Percentiles rank a stretch among this genome's conserved stretches.
phyloP scores from a whole-genome alignment of 2,113 vertebrate species.

The Atherinomorus stipes region DNA sequence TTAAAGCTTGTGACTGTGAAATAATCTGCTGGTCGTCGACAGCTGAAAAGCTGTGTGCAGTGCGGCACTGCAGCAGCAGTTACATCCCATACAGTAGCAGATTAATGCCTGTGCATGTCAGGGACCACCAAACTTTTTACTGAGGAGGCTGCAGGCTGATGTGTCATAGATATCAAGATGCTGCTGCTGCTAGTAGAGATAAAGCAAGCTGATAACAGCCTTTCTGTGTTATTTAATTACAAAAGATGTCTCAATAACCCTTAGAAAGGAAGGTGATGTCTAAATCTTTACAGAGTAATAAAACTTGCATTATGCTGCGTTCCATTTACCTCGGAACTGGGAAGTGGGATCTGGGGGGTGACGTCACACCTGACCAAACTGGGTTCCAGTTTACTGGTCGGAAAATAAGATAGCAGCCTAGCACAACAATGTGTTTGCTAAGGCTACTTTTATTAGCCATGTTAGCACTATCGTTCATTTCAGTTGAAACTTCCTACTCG shows the following conservation, averaged over 20 bases:
- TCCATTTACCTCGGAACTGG: too few species aligned
- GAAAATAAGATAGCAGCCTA: too few species aligned
- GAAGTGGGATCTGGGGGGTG: too few species aligned
- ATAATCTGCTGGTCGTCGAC: slow-evolving; percentile 62
- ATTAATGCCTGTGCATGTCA: slow-evolving; percentile 47
- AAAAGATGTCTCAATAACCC: background rate
- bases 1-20: slow-evolving; percentile 59
- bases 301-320: background rate
- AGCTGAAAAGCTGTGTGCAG: slow-evolving; percentile 56
- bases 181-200: slow-evolving; percentile 7
- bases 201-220: slow-evolving; percentile 27
- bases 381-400: too few species aligned
- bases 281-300: slow-evolving; percentile 18
- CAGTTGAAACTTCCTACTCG: too few species aligned
- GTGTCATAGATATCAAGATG: slow-evolving; percentile 12
- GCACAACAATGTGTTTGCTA: too few species aligned
- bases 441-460: too few species aligned
- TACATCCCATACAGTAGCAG: slow-evolving; percentile 11
- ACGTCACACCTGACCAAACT: too few species aligned
- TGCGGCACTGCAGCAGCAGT: slow-evolving; percentile 62
- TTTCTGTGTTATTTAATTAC: slow-evolving; percentile 18
- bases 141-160: slow-evolving; percentile 18
- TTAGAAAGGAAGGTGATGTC: slow-evolving; percentile 18
- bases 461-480: too few species aligned
- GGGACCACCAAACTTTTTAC: slow-evolving; percentile 13